phyloP scores from a whole-genome alignment of 2,113 vertebrate species.

The Ibidorhyncha struthersii region DNA sequence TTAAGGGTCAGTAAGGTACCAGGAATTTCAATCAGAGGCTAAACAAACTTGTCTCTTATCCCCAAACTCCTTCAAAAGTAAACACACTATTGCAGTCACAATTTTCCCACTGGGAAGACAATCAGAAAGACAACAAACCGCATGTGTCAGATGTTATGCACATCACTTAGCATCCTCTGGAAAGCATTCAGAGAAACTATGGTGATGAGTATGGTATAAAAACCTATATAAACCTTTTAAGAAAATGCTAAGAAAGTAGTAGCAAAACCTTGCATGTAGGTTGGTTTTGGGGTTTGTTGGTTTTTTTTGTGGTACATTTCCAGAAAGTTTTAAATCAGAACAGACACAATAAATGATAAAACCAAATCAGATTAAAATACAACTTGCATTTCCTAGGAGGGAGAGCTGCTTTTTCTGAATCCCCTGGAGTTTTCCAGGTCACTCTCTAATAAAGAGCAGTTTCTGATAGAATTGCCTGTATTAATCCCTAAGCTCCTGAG shows the following conservation, averaged over 20 bases:
- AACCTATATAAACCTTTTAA: not conserved
- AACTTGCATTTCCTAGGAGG: not conserved
- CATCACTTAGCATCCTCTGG: not conserved
- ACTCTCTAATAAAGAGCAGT: not conserved
- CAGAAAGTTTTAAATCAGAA: not conserved
- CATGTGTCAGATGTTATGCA: not conserved
- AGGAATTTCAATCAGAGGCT: not conserved
- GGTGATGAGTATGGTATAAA: not conserved
- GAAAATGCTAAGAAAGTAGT: not conserved
- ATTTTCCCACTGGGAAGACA: not conserved
- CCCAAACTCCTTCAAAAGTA: not conserved
- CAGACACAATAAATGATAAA: not conserved
- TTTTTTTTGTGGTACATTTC: not conserved
- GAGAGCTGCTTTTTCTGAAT: not conserved
- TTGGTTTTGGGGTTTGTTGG: not conserved
- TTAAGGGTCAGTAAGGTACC: not conserved
- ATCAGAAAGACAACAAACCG: not conserved
- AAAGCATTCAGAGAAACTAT: conserved; percentile 6
- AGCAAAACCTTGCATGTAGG: not conserved
- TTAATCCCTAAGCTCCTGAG: not conserved
- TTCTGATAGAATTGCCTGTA: not conserved
- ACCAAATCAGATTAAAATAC: not conserved
- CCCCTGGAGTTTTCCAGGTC: not conserved
- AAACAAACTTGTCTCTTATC: not conserved
- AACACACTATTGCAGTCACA: not conserved